Conservation (phyloP, 2,888 invertebrate species). For the Megalurothrips usitatus region DNA sequence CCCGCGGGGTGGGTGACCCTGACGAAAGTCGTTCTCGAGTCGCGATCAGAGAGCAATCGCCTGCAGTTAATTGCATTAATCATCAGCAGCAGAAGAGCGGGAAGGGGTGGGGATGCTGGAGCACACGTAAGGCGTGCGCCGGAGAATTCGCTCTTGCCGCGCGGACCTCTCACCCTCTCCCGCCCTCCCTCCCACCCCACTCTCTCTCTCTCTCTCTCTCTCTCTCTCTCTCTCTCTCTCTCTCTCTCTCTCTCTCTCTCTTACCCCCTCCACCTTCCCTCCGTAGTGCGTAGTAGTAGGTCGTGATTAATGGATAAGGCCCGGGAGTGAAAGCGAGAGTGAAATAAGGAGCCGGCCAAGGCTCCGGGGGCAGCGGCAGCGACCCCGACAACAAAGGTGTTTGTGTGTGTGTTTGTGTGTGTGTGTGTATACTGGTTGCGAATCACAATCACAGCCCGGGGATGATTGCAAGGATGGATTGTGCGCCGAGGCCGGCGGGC, state of each 20-base stretch:
- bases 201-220: background rate
- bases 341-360: constrained; percentile 8
- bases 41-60: constrained; percentile 12
- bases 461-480: background rate
- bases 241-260: background rate
- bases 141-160: background rate
- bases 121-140: background rate
- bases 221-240: background rate
- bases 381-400: background rate
- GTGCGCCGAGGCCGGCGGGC: background rate
- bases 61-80: constrained; percentile 23
- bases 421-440: too few relatives aligned
- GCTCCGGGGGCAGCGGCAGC: background rate
- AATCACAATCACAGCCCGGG: too few relatives aligned
- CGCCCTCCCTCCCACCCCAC: background rate
- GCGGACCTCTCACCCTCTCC: background rate
- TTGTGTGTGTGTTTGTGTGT: background rate
- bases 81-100: background rate
- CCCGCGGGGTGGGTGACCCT: background rate
- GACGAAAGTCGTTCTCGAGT: background rate
- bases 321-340: constrained; percentile 19
- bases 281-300: constrained; percentile 12
- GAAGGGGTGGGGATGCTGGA: background rate
- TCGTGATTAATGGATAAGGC: constrained; percentile 26
- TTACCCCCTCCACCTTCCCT: background rate